Conservation (phyloP, 1,140 invertebrate genomes). For the Xylocopa sonorina region DNA sequence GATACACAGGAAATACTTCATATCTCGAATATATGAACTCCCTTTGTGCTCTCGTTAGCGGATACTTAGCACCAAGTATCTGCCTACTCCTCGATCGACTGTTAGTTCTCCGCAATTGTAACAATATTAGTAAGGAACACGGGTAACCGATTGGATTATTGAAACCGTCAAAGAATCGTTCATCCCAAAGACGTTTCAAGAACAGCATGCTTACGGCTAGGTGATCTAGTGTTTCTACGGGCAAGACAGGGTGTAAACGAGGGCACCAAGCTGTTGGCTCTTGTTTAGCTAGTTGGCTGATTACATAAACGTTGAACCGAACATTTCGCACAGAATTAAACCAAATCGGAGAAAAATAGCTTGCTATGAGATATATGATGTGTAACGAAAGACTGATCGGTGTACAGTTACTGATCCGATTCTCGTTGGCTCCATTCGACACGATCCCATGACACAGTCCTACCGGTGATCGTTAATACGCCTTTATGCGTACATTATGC, state of each 20-base stretch:
- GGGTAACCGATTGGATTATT: conserved; percentile 31
- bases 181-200: conserved; percentile 52
- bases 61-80: neutral
- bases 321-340: conserved; percentile 29
- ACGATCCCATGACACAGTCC: conserved; percentile 12
- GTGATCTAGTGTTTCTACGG: conserved; percentile 58
- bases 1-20: too few species aligned
- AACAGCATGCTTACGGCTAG: conserved; percentile 61
- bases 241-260: conserved; percentile 55
- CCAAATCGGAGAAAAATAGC: conserved; percentile 33
- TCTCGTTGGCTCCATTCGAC: conserved; percentile 36
- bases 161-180: conserved; percentile 62
- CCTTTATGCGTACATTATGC: conserved; percentile 22
- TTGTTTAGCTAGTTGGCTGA: conserved; percentile 53
- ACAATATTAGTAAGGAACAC: conserved; percentile 41
- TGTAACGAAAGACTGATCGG: conserved; percentile 30
- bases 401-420: conserved; percentile 26
- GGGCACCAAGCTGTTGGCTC: conserved; percentile 56
- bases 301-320: conserved; percentile 38
- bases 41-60: conserved; percentile 10
- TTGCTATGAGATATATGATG: conserved; percentile 34
- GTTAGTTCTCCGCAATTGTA: neutral
- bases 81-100: too few species aligned
- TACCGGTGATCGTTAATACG: conserved; percentile 24
- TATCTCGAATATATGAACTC: too few species aligned